Evolutionary conservation across 2,113 vertebrate species (phyloP), one percentile per base, ranked within the genome.

Genomic region (human): DNA sequence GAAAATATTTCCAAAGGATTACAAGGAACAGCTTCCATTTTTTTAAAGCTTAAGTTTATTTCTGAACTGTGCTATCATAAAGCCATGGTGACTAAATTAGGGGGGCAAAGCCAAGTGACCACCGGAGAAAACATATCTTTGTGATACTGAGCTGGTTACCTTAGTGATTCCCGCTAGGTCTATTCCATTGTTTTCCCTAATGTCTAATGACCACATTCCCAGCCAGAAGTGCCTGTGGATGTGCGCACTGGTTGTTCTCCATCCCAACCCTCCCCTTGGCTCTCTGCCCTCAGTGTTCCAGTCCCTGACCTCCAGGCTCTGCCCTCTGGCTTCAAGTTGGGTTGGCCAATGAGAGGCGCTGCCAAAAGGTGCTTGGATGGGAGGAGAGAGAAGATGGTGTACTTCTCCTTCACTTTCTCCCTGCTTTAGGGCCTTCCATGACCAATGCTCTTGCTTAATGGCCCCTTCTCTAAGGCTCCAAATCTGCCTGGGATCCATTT

Each of bases 1-100:
- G 87, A 48, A 87, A 84, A n/a, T 84, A 79, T 80, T 93, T 91
- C 79, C 30, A 84, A 84, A 87, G 75, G n/a, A 52, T 68, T 78
- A 3, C 70, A 70, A 55, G n/a, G 22, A 40, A 57, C n/a, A 75
- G 88, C 52, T 92, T 6, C 79, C 38, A 27, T 14, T 64, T 13
- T 85, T 76, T 55, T 35, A 32, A 48, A 43, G 22, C 43, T 5
- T 25, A 14, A 25, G 30, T 78, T 85, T 66, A 55, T 85, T 81
- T 83, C 59, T 82, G 79, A 86, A 52, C 25, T 4, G 22, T 35
- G 61, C 70, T 55, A 5, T 75, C 25, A 38, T 35, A 40, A 90
- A 89, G 84, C 27, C 40, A 11, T n/a, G 40, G 40, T 1, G 5
- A 45, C 40, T 10, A 22, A 50, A 12, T 4, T 11, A 85, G 79